A percentile compares a stretch with the other conserved stretches of the same genome.
phyloP scores from a whole-genome alignment of 2,888 invertebrate genomes.

The Hypercompe scribonia region DNA sequence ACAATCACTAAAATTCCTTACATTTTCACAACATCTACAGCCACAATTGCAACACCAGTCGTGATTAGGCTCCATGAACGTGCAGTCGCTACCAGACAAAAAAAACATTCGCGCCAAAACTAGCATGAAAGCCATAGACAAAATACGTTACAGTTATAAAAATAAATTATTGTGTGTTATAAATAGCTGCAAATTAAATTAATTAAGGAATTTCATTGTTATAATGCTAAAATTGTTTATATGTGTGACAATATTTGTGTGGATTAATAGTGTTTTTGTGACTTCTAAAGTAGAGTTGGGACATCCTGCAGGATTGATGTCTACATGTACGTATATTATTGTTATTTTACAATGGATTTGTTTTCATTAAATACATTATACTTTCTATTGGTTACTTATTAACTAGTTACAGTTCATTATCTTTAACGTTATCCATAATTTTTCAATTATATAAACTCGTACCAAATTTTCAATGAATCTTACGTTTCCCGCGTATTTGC shows the following conservation, averaged over 20 bases:
- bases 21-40: conserved; percentile 39
- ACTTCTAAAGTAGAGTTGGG: conserved; percentile 66
- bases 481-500: too few species aligned
- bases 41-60: conserved; percentile 46
- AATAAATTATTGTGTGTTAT: background rate
- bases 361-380: background rate
- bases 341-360: background rate
- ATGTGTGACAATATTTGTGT: conserved; percentile 36
- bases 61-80: conserved; percentile 38
- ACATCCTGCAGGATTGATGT: conserved; percentile 76
- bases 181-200: background rate
- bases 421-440: background rate
- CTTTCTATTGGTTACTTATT: too few species aligned
- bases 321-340: conserved; percentile 79
- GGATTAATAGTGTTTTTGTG: conserved; percentile 35
- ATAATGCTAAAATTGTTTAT: conserved; percentile 42
- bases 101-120: conserved; percentile 39
- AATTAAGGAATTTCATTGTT: background rate
- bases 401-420: background rate
- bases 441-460: too few species aligned
- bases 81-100: conserved; percentile 45
- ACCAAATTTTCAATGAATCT: too few species aligned
- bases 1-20: conserved; percentile 41
- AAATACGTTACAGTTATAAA: conserved; percentile 1
- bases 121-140: conserved; percentile 30